Evolutionary conservation across 2,797 vertebrate species (phyloP), one percentile per base, ranked within the genome.

Genomic region (Anabacerthia variegaticeps): DNA sequence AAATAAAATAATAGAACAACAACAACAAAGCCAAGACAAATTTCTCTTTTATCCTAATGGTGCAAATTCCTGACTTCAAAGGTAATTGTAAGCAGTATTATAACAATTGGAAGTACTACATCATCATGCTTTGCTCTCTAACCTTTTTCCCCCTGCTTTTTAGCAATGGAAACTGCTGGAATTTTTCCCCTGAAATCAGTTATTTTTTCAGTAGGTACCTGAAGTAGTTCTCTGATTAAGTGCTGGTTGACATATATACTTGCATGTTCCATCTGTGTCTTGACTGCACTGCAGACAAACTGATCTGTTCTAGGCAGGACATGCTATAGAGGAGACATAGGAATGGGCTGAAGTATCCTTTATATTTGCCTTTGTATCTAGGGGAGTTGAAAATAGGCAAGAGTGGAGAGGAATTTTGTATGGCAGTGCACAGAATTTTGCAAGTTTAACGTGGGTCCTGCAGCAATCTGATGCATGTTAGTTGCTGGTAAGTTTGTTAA

Each of bases 331-430:
- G 92, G 88, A 95, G 96, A 85, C 88, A 83, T 96, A 97, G 97
- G 97, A 98, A 92, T 95, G 95, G 96, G 90, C 94, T 98, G 97
- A 98, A 97, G 95, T 97, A 95, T 97, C 86, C 95, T 97, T 97
- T 98, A 94, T 97, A 97, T 97, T 97, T 98, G 96, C 97, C 96
- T 97, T 97, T 98, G 93, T 98, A 94, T 97, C 95, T 97, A 97
- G 95, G 85, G 83, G 66, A 97, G 85, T 97, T 97, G 96, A 94
- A 97, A 98, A 96, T 97, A 98, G 97, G 95, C 93, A 97, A 96
- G 93, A 97, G 96, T 97, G 92, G 96, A 96, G 93, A 95, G 77
- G 96, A 95, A 95, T 96, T 97, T 97, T 97, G 75, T 97, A 91
- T 95, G 93, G 75, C 96, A 97, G 63, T 96, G 85, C 95, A 97